Percentiles rank a stretch among this genome's conserved stretches.
phyloP scores from a whole-genome alignment of 2,797 vertebrate species.

The Fistularia commersonii region DNA sequence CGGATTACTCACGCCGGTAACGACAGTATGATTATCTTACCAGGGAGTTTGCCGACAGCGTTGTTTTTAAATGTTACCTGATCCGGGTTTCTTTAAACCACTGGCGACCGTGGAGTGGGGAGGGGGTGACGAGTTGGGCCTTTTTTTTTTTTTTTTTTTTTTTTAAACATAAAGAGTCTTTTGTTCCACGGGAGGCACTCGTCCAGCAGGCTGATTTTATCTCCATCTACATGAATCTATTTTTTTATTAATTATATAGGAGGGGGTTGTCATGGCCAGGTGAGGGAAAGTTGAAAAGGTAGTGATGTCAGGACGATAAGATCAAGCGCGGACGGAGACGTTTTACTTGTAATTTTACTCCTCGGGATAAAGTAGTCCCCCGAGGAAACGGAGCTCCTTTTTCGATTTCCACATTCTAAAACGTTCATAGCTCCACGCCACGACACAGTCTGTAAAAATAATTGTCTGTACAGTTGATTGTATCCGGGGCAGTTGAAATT shows the following conservation, averaged over 20 bases:
- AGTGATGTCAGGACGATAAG: conserved; percentile 48
- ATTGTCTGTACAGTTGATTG: too few species aligned
- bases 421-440: too few species aligned
- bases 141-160: background rate
- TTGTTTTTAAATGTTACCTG: conserved; percentile 33
- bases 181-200: conserved; percentile 52
- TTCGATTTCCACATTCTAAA: too few species aligned
- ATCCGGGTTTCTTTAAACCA: conserved; percentile 20
- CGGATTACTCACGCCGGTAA: conserved; percentile 33
- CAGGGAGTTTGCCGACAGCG: conserved; percentile 57
- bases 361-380: too few species aligned
- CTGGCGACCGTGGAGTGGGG: too few species aligned
- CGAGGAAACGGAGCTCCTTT: too few species aligned
- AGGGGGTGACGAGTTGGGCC: too few species aligned
- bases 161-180: conserved; percentile 46
- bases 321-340: conserved; percentile 16
- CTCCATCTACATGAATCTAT: conserved; percentile 31
- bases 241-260: conserved; percentile 2
- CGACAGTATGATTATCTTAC: conserved; percentile 58
- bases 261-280: conserved; percentile 28
- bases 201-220: conserved; percentile 43
- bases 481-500: too few species aligned
- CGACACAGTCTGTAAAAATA: too few species aligned
- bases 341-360: too few species aligned
- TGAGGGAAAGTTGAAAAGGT: conserved; percentile 61